Conservation (phyloP, 2,797 vertebrate species). For the Meda fulgida region DNA sequence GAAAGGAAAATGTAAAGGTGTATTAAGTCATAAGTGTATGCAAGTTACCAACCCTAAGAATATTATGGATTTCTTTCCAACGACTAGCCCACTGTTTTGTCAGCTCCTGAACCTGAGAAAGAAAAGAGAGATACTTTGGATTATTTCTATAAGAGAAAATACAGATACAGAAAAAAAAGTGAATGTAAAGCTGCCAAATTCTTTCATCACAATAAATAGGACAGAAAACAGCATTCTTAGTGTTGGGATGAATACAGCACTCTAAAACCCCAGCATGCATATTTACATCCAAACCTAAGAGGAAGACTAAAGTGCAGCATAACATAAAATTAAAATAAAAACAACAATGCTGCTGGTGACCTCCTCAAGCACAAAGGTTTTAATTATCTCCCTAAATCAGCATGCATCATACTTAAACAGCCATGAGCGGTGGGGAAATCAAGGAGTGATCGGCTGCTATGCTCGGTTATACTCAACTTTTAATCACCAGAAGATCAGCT, state of each 20-base stretch:
- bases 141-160: background rate
- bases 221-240: background rate
- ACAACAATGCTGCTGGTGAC: conserved; percentile 5
- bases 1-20: background rate
- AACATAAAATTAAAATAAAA: background rate
- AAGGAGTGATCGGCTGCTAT: background rate
- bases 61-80: conserved; percentile 98
- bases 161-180: background rate
- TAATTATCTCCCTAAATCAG: conserved; percentile 33
- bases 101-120: conserved; percentile 88
- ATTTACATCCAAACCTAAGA: conserved; percentile 15
- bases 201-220: background rate
- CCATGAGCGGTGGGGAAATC: conserved; percentile 9
- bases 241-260: background rate
- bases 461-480: conserved; percentile 18
- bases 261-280: background rate
- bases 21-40: background rate
- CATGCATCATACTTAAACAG: conserved; percentile 23
- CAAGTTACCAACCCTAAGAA: conserved; percentile 85
- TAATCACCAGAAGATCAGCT: conserved; percentile 31
- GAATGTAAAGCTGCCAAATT: background rate
- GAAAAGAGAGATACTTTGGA: background rate
- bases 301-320: background rate
- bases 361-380: conserved; percentile 4
- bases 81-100: conserved; percentile 99